Evolutionary conservation across 2,888 invertebrate species (phyloP).

Genomic region (Biston betularia): DNA sequence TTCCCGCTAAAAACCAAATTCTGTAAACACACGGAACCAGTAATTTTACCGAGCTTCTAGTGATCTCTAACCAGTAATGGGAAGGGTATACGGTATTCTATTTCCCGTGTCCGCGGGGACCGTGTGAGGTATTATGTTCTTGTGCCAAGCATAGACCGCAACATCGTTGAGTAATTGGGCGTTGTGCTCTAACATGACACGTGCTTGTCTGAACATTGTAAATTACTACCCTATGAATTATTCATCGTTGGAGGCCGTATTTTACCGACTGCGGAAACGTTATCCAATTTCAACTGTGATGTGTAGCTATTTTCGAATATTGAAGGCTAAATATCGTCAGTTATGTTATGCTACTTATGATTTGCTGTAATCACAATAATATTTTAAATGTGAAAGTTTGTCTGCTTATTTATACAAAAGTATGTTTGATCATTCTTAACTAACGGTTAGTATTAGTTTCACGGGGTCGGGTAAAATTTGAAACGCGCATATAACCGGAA

Average conservation of each 20-base stretch:
- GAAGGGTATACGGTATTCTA: slow-evolving; percentile 45
- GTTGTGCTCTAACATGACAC: slow-evolving; percentile 52
- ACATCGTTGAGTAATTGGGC: slow-evolving; percentile 54
- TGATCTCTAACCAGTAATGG: slow-evolving; percentile 27
- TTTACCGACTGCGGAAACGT: slow-evolving; percentile 37
- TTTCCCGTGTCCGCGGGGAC: slow-evolving; percentile 42
- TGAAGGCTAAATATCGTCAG: slow-evolving; percentile 8
- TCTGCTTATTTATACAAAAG: too few species aligned
- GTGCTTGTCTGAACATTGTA: slow-evolving; percentile 48
- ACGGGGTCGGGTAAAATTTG: too few species aligned
- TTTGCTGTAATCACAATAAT: not conserved
- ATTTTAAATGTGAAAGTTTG: too few species aligned
- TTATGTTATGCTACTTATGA: not conserved
- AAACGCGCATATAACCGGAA: too few species aligned
- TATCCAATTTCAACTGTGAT: slow-evolving; percentile 38
- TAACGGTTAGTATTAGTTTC: too few species aligned
- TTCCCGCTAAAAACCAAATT: slow-evolving; percentile 22
- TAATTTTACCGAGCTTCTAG: slow-evolving; percentile 32
- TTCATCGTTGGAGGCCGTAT: slow-evolving; percentile 37
- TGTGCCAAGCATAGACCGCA: slow-evolving; percentile 43
- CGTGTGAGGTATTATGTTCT: slow-evolving; percentile 46
- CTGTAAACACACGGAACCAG: slow-evolving; percentile 22
- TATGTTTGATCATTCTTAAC: too few species aligned
- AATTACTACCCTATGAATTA: slow-evolving; percentile 55
- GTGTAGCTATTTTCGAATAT: slow-evolving; percentile 28